Percentiles rank a stretch among this genome's conserved stretches.
phyloP scores from a whole-genome alignment of 2,888 invertebrate genomes.

The Idaea straminata region DNA sequence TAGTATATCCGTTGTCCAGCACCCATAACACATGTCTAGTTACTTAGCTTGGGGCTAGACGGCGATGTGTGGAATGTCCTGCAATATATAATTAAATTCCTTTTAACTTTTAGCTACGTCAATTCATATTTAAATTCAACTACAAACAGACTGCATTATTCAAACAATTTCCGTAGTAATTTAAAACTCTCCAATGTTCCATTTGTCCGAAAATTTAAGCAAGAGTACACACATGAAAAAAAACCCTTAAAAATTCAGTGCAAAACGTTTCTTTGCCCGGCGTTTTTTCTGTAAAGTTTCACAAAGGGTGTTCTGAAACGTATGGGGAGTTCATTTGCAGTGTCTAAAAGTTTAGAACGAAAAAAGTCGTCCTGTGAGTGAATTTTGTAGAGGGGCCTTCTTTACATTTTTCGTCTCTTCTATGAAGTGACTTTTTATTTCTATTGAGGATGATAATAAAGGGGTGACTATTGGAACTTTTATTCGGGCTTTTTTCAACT shows the following conservation, averaged over 20 bases:
- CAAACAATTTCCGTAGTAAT: not conserved
- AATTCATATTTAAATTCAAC: not conserved
- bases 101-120: not conserved
- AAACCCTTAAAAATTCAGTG: not conserved
- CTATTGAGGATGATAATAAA: not conserved
- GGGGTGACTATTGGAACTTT: no score
- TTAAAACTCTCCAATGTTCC: not conserved
- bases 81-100: not conserved
- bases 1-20: no score
- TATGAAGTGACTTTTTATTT: not conserved
- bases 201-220: not conserved
- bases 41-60: no score
- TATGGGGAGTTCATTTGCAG: not conserved
- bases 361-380: not conserved
- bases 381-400: not conserved
- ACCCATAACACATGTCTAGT: no score
- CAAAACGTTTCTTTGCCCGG: not conserved
- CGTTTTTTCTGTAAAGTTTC: not conserved
- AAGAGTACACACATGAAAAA: not conserved
- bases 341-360: not conserved
- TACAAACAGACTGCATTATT: not conserved
- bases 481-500: no score
- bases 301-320: not conserved
- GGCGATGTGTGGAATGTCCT: no score
- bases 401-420: not conserved